Conservation (phyloP, 2,888 invertebrate species). For the Oscheius onirici region DNA sequence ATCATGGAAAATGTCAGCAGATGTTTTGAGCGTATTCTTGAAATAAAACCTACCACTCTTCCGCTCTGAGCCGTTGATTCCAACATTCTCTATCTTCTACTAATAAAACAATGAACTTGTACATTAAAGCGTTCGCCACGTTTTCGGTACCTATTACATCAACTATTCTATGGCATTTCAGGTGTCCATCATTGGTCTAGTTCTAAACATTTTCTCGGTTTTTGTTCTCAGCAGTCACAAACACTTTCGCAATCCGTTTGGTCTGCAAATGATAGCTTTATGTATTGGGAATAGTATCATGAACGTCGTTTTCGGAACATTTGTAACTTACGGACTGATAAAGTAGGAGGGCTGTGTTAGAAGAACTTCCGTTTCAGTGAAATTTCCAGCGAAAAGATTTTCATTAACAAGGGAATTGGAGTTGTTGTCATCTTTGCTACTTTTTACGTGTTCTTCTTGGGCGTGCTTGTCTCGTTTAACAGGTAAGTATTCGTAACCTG, state of each 20-base stretch:
- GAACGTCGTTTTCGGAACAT: neutral
- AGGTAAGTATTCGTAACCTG: neutral
- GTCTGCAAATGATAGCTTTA: neutral
- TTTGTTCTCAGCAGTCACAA: neutral
- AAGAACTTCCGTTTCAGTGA: neutral
- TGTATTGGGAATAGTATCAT: neutral
- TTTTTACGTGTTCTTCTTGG: neutral
- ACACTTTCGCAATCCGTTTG: neutral
- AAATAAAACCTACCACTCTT: too few relatives aligned
- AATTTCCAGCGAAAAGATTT: too few relatives aligned
- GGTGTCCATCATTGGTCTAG: too few relatives aligned
- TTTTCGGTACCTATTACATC: too few relatives aligned
- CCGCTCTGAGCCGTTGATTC: too few relatives aligned
- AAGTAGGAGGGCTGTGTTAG: neutral
- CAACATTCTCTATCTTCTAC: too few relatives aligned
- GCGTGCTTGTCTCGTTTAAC: neutral
- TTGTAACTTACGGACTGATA: neutral
- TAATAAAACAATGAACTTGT: too few relatives aligned
- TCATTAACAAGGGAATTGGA: neutral
- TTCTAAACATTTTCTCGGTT: neutral
- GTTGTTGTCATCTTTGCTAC: neutral
- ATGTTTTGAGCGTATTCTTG: too few relatives aligned
- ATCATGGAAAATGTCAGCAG: too few relatives aligned
- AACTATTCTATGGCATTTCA: too few relatives aligned
- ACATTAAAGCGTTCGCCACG: too few relatives aligned